Percentiles rank a stretch among this genome's conserved stretches.
These are phyloP conservation scores for Diglossa cyanea DNA, from an alignment of 2,797 vertebrate species.

Conservation along the genomic window DNA sequence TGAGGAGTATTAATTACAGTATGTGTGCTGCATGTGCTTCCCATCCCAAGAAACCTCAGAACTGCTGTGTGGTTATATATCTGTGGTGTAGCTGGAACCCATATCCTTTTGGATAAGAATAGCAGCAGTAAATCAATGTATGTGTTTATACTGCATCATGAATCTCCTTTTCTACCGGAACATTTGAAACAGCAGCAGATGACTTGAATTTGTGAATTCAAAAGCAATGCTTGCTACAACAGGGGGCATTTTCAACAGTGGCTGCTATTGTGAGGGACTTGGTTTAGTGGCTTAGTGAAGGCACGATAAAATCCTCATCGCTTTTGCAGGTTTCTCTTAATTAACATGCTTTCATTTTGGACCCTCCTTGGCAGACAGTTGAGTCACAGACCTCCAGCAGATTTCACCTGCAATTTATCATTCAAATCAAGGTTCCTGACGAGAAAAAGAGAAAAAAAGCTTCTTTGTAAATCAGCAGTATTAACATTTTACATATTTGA, in stretches of 20 bases:
- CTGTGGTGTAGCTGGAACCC: not conserved
- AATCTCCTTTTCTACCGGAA: slow-evolving; percentile 31
- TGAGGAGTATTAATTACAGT: slow-evolving; percentile 22
- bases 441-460: slow-evolving; percentile 23
- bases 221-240: not conserved
- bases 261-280: not conserved
- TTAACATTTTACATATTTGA: slow-evolving; percentile 59
- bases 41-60: not conserved
- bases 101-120: not conserved
- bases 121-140: slow-evolving; percentile 7
- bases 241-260: not conserved
- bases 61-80: not conserved
- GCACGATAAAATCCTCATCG: not conserved
- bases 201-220: slow-evolving; percentile 17
- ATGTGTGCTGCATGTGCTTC: not conserved
- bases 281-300: not conserved
- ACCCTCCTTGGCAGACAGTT: not conserved
- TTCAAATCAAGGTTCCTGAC: not conserved
- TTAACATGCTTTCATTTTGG: not conserved
- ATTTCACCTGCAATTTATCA: slow-evolving; percentile 14
- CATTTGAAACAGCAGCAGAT: slow-evolving; percentile 9
- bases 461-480: slow-evolving; percentile 32
- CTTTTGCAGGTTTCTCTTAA: not conserved
- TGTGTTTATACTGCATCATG: not conserved
- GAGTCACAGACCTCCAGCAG: not conserved